phyloP scores from a whole-genome alignment of 2,113 vertebrate species.

The Leucopsar rothschildi region DNA sequence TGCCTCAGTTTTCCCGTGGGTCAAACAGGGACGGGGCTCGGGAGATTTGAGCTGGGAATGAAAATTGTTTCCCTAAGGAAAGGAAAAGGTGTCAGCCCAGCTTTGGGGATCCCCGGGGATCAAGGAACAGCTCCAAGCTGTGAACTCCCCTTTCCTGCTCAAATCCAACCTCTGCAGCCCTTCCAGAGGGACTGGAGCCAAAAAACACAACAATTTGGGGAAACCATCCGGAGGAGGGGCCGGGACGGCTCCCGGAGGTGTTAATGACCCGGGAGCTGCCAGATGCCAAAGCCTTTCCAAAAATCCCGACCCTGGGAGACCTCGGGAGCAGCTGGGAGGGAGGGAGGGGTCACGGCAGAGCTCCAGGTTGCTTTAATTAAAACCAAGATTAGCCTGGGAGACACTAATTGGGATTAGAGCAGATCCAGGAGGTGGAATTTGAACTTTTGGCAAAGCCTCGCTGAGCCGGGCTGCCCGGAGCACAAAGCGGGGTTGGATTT shows the following conservation, averaged over 20 bases:
- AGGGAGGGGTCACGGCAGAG: too few species aligned
- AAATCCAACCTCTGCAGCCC: not conserved
- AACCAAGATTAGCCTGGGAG: not conserved
- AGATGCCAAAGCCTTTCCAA: not conserved
- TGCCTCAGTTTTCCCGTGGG: not conserved
- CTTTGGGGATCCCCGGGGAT: rapidly evolving
- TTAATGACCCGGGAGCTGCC: not conserved
- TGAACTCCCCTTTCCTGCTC: not conserved
- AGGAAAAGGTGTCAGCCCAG: rapidly evolving
- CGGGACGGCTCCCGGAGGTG: not conserved
- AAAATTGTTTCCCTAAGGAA: not conserved
- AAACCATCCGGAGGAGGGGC: not conserved
- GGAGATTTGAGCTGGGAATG: not conserved
- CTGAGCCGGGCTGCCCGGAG: not conserved
- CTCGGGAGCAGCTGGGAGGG: not conserved
- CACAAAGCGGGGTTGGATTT: not conserved
- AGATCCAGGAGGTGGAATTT: rapidly evolving
- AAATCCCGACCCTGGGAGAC: not conserved
- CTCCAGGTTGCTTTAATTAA: not conserved
- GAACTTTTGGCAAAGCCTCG: not conserved
- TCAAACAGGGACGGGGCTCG: not conserved
- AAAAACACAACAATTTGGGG: not conserved
- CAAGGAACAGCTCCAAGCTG: not conserved
- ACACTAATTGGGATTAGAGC: not conserved
- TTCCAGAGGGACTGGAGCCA: not conserved